Base-by-base conservation (phyloP, 2,113 vertebrate genomes). In the Grammomys dolichurus region DNA sequence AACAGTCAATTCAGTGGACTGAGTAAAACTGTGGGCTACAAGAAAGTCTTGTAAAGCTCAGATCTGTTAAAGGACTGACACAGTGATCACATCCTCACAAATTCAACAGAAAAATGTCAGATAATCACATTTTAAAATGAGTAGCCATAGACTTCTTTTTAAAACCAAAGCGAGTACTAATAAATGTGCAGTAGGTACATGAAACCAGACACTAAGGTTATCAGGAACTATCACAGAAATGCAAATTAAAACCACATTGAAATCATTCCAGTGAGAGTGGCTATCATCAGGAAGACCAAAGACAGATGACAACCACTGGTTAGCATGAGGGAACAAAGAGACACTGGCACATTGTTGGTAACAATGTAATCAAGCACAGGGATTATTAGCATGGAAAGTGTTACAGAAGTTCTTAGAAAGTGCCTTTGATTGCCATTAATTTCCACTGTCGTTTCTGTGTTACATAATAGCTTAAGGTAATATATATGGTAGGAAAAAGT, bases 391-490 rank as follows among this genome's bases (percentile, higher is more conserved):
- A 16, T 2, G 14, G 20, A 26, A 58, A 63, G 31, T 9, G 36
- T 2, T 1, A 51, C 16, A 3, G n/a, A 58, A 8, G 33, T 51
- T 86, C 43, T 54, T 20, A 73, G 63, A 91, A 43, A 89, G 86
- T 40, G 75, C n/a, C 40, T 75, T 91, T 69, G 69, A 28, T 91
- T 65, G 69, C 28, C 22, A 24, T 58, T 93, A 97, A 91, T 17
- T 3, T 3, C 8, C 28, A 72, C 14, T 69, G 36, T 46, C 48
- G 33, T 31, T 96, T 63, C 54, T 77, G 14, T 36, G 78, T 69
- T 87, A 36, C 91, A 51, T 28, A 70, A 36, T 51, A 36, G 54
- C 33, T 40, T 9, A 26, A 43, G 48, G 16, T 63, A 97, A 97
- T 78, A 63, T 46, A 90, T 67, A 0, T 0, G 36, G 24, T 12